Conservation (phyloP, 2,888 invertebrate species). For the Tetropium fuscum region DNA sequence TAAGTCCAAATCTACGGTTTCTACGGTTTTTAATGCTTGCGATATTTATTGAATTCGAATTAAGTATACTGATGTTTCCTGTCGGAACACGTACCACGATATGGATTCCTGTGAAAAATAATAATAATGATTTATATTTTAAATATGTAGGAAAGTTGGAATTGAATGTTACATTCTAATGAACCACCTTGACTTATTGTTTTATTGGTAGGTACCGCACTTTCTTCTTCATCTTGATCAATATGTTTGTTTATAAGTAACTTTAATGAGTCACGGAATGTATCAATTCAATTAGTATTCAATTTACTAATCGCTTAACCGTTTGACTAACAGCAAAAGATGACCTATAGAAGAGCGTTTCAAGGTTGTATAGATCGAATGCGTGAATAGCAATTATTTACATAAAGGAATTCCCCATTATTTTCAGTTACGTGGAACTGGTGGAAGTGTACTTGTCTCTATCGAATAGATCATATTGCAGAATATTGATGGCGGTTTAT, state of each 20-base stretch:
- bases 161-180: no score
- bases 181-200: not conserved
- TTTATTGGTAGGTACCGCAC: not conserved
- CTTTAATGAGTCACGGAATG: no score
- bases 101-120: no score
- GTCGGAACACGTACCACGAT: no score
- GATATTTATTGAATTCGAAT: no score
- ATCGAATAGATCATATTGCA: not conserved
- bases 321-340: slow-evolving; percentile 38
- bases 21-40: no score
- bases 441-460: no score
- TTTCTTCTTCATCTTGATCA: not conserved
- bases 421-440: slow-evolving; percentile 27
- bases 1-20: no score
- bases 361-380: slow-evolving; percentile 40
- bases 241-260: not conserved
- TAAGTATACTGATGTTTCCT: no score
- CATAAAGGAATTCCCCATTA: slow-evolving; percentile 42
- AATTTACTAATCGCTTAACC: slow-evolving; percentile 13
- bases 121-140: no score
- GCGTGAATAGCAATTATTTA: slow-evolving; percentile 39
- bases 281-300: slow-evolving; percentile 17
- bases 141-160: no score
- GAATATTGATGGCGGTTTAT: not conserved
- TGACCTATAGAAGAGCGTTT: slow-evolving; percentile 49